Base-by-base conservation (phyloP, 2,797 vertebrate genomes). In the Synanceia verrucosa region DNA sequence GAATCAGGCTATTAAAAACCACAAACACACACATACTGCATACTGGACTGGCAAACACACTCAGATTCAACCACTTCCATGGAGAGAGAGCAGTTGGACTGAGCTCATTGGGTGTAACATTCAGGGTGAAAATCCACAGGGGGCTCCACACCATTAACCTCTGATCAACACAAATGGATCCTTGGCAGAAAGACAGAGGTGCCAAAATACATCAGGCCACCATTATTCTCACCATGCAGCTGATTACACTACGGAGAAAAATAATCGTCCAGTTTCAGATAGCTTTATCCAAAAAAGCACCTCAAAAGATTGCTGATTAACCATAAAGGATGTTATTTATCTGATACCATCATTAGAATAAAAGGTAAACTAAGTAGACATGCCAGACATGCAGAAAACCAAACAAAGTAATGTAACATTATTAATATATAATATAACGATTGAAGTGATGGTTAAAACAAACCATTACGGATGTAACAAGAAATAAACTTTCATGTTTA, bases 1-100 rank as follows among this genome's bases (percentile, higher is more conserved):
- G 71, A 83, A 79, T 65, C 21, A 58, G 65, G 66, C 51, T 78
- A 76, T 79, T 84, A 66, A 66, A 74, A 81, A 79, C 28, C 66
- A 75, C 70, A 78, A 72, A 74, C 58, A 77, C 23, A 39, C 73
- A 73, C 37, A 24, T 52, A 65, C 43, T 14, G n/a, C 43, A 43
- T n/a, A n/a, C 41, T 34, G 16, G 50, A 55, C 63, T 46, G 24
- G 4, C 46, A 51, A 5, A 47, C 16, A 46, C 21, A 39, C 61
- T 50, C 26, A 23, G 48, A 52, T 11, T 41, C 31, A 53, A 19
- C 10, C 37, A 9, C 34, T 26, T 36, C 60, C 63, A 53, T 16
- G 29, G 11, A 63, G 39, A 62, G 23, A 28, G 47, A 5, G 55
- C 11, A 12, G 60, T 68, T 65, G 41, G 33, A 60, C 47, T 4